A percentile compares a stretch with the other conserved stretches of the same genome.
phyloP scores from a whole-genome alignment of 2,113 vertebrate genomes.

The Ciconia boyciana region DNA sequence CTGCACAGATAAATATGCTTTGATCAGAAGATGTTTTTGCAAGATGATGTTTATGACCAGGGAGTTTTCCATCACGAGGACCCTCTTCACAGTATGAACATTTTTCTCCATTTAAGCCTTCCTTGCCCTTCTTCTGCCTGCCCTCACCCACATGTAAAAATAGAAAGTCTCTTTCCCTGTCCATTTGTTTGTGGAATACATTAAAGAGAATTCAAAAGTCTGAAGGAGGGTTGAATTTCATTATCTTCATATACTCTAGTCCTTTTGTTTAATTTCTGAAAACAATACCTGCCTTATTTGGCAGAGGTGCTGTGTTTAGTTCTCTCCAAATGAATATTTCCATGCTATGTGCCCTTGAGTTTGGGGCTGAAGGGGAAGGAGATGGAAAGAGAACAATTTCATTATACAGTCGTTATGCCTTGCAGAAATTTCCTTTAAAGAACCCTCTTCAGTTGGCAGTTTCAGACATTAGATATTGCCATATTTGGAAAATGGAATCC shows the following conservation, averaged over 20 bases:
- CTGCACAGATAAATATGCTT: neutral
- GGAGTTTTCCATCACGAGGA: neutral
- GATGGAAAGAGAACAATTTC: neutral
- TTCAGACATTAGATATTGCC: neutral
- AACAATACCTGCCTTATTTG: neutral
- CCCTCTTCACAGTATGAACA: neutral
- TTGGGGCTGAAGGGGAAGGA: neutral
- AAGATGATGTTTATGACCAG: neutral
- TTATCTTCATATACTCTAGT: neutral
- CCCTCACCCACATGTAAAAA: neutral
- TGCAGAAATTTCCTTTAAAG: neutral
- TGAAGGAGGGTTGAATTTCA: neutral
- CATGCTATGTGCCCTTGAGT: neutral
- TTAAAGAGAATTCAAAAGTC: neutral
- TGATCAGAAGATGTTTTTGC: neutral
- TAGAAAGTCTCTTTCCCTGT: neutral
- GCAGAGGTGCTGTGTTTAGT: neutral
- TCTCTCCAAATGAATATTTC: neutral
- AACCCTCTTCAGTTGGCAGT: neutral
- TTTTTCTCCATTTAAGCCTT: neutral
- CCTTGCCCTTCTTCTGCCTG: neutral
- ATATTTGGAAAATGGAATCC: neutral
- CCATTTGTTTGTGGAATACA: neutral
- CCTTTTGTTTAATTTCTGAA: neutral
- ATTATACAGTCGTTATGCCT: neutral